Evolutionary conservation across 2,888 invertebrate species (phyloP).

Genomic region (Catonia carolina): DNA sequence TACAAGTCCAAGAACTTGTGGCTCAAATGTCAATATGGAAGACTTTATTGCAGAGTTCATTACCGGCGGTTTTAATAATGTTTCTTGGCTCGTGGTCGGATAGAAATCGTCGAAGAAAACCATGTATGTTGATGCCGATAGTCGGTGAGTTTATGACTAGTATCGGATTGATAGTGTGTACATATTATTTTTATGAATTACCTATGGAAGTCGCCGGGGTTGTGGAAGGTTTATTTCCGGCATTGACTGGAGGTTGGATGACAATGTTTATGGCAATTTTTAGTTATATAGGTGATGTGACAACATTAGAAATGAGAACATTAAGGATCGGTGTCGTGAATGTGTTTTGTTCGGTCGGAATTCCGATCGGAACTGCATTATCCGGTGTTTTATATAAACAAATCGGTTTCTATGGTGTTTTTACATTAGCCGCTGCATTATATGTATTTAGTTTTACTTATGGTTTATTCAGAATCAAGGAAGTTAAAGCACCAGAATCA

Average conservation of each 20-base stretch:
- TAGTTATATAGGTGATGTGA: conserved; percentile 82
- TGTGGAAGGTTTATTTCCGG: conserved; percentile 74
- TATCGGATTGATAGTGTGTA: conserved; percentile 69
- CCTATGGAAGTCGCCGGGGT: conserved; percentile 72
- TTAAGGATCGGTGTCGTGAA: conserved; percentile 81
- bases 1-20: conserved; percentile 63
- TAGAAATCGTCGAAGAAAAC: conserved; percentile 59
- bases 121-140: conserved; percentile 77
- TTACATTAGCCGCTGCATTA: conserved; percentile 65
- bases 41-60: conserved; percentile 71
- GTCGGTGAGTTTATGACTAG: conserved; percentile 73
- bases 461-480: conserved; percentile 64
- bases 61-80: conserved; percentile 73
- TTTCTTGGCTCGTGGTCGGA: conserved; percentile 67
- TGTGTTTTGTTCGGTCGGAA: conserved; percentile 79
- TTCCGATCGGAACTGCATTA: conserved; percentile 81
- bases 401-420: conserved; percentile 64
- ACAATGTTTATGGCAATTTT: conserved; percentile 87
- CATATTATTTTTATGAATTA: conserved; percentile 68
- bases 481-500: conserved; percentile 40
- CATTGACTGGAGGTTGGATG: conserved; percentile 78
- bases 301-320: conserved; percentile 74
- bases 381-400: conserved; percentile 61
- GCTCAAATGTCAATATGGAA: conserved; percentile 82
- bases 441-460: conserved; percentile 69